Evolutionary conservation across 2,113 vertebrate species (phyloP).

Genomic region (Drymodes brunneopygia): DNA sequence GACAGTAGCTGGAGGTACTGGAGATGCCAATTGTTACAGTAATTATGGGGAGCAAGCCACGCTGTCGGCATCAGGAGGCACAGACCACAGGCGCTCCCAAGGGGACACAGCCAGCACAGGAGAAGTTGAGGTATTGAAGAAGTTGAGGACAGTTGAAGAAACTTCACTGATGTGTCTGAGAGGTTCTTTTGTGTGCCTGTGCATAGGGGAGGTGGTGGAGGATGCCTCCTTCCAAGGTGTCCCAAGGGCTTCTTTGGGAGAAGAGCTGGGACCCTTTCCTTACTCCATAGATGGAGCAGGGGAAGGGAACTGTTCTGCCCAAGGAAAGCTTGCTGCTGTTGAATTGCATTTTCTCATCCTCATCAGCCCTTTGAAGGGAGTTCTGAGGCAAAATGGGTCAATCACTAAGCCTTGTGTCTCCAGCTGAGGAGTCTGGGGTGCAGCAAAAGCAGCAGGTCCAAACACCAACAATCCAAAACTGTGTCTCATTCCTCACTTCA

Average conservation of each 20-base stretch:
- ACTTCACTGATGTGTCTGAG: background rate
- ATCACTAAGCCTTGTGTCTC: background rate
- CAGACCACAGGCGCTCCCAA: rapidly evolving
- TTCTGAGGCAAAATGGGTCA: background rate
- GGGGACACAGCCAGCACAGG: rapidly evolving
- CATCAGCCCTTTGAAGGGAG: background rate
- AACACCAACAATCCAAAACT: background rate
- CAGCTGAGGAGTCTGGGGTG: background rate
- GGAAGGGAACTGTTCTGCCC: background rate
- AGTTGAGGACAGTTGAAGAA: background rate
- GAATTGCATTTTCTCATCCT: background rate
- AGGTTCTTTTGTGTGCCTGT: background rate
- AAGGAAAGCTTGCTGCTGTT: background rate
- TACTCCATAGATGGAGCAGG: background rate
- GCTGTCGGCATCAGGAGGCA: background rate
- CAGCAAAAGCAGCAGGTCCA: background rate
- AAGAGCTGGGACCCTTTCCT: background rate
- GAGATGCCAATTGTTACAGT: background rate
- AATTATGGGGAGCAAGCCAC: background rate
- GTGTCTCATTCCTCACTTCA: background rate
- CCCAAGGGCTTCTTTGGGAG: background rate
- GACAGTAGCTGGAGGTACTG: background rate
- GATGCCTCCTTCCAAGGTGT: background rate
- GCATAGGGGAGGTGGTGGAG: background rate
- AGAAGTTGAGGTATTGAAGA: background rate